A percentile compares a stretch with the other conserved stretches of the same genome.
Conservation (phyloP, 2,888 invertebrate genomes). For the Bombylius major region DNA sequence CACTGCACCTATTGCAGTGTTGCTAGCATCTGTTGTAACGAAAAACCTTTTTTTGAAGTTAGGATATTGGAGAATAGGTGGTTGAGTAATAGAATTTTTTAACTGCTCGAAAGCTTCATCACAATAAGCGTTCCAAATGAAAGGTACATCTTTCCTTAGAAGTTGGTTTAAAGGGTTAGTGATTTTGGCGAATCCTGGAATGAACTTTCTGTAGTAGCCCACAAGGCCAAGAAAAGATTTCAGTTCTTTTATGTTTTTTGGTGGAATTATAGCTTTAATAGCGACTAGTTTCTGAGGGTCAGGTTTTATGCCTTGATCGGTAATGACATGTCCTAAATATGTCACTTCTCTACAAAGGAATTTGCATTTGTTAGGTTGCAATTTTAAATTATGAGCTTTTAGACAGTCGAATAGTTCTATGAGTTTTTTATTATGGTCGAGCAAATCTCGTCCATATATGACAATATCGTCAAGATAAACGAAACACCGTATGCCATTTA, state of each 20-base stretch:
- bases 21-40: constrained; percentile 21
- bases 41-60: constrained; percentile 19
- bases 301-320: no score
- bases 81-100: neutral
- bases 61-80: constrained; percentile 13
- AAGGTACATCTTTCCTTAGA: neutral
- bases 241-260: neutral
- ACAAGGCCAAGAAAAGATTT: neutral
- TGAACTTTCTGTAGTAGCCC: neutral
- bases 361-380: constrained; percentile 19
- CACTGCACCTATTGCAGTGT: constrained; percentile 18
- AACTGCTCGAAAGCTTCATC: constrained; percentile 2
- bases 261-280: neutral
- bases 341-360: constrained; percentile 15
- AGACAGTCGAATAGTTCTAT: constrained; percentile 14
- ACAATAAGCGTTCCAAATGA: neutral
- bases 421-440: constrained; percentile 13
- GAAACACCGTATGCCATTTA: constrained; percentile 18
- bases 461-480: constrained; percentile 23
- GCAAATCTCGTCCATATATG: constrained; percentile 14
- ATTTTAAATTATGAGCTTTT: constrained; percentile 12
- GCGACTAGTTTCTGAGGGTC: constrained; percentile 6
- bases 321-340: constrained; percentile 19
- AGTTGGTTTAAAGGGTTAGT: neutral
- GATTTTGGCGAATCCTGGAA: neutral